phyloP scores from a whole-genome alignment of 2,113 vertebrate species.

The Ardeotis arabs region DNA sequence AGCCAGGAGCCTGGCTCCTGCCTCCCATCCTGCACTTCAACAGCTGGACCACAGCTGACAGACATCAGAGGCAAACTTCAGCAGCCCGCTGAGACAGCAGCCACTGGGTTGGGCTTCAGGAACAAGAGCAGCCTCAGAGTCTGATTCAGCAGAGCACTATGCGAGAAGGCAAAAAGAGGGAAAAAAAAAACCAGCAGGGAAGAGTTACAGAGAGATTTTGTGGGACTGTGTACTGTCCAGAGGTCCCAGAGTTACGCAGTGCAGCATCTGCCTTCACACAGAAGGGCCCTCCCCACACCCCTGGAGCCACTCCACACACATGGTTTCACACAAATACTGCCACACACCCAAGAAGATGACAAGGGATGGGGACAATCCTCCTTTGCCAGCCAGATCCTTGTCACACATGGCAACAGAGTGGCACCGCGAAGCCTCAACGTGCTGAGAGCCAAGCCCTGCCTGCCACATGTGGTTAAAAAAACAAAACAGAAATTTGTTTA shows the following conservation, averaged over 20 bases:
- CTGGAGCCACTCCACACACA: background rate
- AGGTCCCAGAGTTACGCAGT: accelerated
- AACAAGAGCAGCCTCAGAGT: background rate
- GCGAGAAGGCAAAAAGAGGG: background rate
- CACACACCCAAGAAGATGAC: background rate
- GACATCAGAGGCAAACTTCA: background rate
- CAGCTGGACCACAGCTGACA: background rate
- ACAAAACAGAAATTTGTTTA: background rate
- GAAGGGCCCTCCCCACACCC: background rate
- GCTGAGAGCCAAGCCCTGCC: background rate
- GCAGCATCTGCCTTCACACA: background rate
- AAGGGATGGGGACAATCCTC: background rate
- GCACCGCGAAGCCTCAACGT: accelerated
- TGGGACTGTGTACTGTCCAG: background rate
- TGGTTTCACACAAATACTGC: background rate
- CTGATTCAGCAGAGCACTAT: background rate
- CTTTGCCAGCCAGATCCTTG: background rate
- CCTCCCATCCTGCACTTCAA: background rate
- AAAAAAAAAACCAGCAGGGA: background rate
- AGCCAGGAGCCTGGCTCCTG: background rate
- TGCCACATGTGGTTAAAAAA: background rate
- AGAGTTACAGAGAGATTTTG: background rate
- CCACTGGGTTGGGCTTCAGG: background rate
- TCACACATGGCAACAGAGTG: background rate
- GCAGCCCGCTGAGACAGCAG: background rate